phyloP scores from a whole-genome alignment of 2,113 vertebrate species.

The Eonycteris spelaea region DNA sequence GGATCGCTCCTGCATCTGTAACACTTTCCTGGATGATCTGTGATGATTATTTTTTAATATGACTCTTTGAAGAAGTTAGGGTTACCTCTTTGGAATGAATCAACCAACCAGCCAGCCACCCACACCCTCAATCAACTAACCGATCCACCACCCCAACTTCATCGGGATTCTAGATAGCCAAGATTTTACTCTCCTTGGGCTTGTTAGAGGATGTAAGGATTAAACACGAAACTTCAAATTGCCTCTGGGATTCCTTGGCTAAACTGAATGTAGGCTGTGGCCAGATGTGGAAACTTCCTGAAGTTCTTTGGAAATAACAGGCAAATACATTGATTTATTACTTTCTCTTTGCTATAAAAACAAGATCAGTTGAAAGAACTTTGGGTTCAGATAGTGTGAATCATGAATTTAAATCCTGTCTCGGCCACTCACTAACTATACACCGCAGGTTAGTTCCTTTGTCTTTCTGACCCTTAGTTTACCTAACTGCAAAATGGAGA shows the following conservation, averaged over 20 bases:
- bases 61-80: neutral
- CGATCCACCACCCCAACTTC: neutral
- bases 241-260: neutral
- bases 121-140: neutral
- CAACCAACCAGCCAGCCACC: neutral
- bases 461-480: neutral
- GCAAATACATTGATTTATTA: neutral
- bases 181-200: neutral
- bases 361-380: neutral
- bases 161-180: neutral
- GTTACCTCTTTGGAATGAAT: neutral
- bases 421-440: neutral
- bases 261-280: neutral
- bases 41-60: neutral
- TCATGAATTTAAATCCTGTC: neutral
- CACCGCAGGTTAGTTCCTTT: neutral
- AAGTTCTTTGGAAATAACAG: neutral
- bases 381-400: neutral
- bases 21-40: neutral
- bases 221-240: neutral
- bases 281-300: neutral
- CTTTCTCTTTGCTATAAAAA: neutral
- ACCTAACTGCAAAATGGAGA: neutral
- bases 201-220: neutral
- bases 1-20: neutral